Evolutionary conservation across 2,888 invertebrate species (phyloP), one percentile per base, ranked within the genome.

Genomic region (Ariolimax columbianus): DNA sequence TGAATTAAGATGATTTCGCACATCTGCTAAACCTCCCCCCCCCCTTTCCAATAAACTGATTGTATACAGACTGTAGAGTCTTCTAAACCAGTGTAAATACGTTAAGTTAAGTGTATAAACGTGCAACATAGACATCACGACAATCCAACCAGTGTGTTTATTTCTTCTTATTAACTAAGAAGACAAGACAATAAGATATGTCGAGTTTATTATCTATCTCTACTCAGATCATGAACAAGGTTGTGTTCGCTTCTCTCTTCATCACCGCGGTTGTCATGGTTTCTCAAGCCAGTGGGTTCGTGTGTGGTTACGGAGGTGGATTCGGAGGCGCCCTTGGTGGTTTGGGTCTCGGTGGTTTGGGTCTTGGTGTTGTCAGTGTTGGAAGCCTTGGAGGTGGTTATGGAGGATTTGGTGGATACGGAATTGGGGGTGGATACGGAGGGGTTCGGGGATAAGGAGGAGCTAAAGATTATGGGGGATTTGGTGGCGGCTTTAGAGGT

Each of bases 181-280:
- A n/a, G n/a, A n/a, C n/a, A n/a, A n/a, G n/a, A n/a, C n/a, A n/a
- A n/a, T n/a, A n/a, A n/a, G n/a, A n/a, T n/a, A n/a, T n/a, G n/a
- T n/a, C n/a, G n/a, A n/a, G n/a, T n/a, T n/a, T n/a, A n/a, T n/a
- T n/a, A n/a, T n/a, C 63, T 6, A 43, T 75, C 26, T n/a, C 7
- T 75, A 4, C 30, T 38, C 75, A 75, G 75, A 75, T 43, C 40
- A 75, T 75, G 75, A 26, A 75, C 75, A 75, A 75, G 30, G 47
- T n/a, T 47, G 38, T 75, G 36, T 43, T 75, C 43, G 75, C 43
- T 40, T 23, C 26, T 38, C 75, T 75, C 43, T 9, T 47, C 43
- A 11, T 75, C 7, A 43, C 75, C 43, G 75, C 38, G 9, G 43
- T 43, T 17, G 40, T n/a, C 14, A 75, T 17, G 43, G n/a, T 43